A percentile compares a stretch with the other conserved stretches of the same genome.
These are phyloP conservation scores for Strigamia maritima DNA, from an alignment of 2,888 invertebrate species.

Conservation along the genomic window DNA sequence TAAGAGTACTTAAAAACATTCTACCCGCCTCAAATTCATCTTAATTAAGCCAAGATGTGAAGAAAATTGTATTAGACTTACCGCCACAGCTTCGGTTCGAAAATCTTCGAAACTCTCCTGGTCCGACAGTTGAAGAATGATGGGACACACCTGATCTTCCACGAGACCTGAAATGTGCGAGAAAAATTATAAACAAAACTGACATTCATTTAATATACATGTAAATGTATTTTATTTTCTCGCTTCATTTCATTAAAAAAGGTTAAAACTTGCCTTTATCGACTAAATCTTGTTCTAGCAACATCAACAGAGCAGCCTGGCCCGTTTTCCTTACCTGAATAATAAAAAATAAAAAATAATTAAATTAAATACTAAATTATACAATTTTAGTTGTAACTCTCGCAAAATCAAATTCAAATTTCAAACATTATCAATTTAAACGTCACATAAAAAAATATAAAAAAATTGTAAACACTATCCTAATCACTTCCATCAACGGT, in stretches of 20 bases:
- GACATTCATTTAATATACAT: not conserved
- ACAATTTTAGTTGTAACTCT: not conserved
- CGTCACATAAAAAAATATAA: not conserved
- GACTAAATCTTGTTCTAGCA: constrained; percentile 65
- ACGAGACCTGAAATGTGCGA: constrained; percentile 54
- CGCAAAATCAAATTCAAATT: constrained; percentile 12
- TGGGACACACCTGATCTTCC: constrained; percentile 64
- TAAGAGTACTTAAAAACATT: constrained; percentile 40
- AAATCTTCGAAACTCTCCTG: constrained; percentile 59
- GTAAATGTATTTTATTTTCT: not conserved
- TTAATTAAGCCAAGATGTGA: not conserved
- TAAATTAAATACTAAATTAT: not conserved
- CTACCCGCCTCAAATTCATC: not conserved
- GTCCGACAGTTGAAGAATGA: constrained; percentile 60
- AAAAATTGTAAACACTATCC: not conserved
- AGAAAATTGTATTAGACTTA: constrained; percentile 53
- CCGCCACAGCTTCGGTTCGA: constrained; percentile 59
- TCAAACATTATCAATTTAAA: not conserved
- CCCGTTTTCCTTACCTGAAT: constrained; percentile 64
- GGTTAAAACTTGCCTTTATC: constrained; percentile 51
- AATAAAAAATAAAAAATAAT: not conserved
- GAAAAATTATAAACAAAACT: constrained; percentile 18
- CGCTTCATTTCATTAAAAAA: not conserved
- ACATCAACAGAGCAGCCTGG: constrained; percentile 61
- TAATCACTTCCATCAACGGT: constrained; percentile 29